Conservation (phyloP, 2,113 vertebrate species). For the Mystacornis crossleyi region DNA sequence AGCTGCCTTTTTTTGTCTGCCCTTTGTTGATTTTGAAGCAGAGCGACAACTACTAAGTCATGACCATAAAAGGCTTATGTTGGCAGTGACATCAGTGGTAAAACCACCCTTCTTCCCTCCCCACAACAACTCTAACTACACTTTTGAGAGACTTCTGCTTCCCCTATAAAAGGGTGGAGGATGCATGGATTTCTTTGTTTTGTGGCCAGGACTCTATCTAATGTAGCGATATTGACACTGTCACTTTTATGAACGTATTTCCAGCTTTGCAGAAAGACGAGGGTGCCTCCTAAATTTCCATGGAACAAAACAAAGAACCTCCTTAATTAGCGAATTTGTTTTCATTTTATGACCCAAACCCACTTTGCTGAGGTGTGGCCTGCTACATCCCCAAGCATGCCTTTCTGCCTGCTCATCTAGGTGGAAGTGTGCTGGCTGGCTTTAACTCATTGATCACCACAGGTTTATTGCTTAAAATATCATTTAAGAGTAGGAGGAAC, state of each 20-base stretch:
- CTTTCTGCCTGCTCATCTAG: not conserved
- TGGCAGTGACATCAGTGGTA: conserved; percentile 44
- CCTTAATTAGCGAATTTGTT: not conserved
- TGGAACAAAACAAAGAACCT: accelerated
- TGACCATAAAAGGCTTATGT: conserved; percentile 76
- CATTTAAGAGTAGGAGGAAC: not conserved
- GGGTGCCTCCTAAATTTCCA: not conserved
- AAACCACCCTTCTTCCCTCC: conserved; percentile 8
- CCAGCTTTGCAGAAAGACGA: not conserved
- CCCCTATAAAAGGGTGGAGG: conserved; percentile 29
- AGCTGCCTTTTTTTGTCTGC: conserved; percentile 70
- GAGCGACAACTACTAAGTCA: conserved; percentile 73
- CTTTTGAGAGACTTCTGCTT: conserved; percentile 54
- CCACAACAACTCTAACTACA: not conserved
- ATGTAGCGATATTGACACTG: not conserved
- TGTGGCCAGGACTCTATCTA: not conserved
- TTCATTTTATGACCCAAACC: not conserved
- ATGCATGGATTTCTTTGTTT: conserved; percentile 26
- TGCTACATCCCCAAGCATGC: not conserved
- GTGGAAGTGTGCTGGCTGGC: not conserved
- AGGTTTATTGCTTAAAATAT: not conserved
- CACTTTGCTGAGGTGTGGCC: not conserved
- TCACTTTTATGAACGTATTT: not conserved
- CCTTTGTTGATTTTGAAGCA: conserved; percentile 82
- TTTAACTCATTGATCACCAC: not conserved